Percentiles rank a stretch among this genome's conserved stretches.
These are phyloP conservation scores for Drosophila antonietae DNA, from an alignment of 2,888 invertebrate genomes.

Conservation along the genomic window DNA sequence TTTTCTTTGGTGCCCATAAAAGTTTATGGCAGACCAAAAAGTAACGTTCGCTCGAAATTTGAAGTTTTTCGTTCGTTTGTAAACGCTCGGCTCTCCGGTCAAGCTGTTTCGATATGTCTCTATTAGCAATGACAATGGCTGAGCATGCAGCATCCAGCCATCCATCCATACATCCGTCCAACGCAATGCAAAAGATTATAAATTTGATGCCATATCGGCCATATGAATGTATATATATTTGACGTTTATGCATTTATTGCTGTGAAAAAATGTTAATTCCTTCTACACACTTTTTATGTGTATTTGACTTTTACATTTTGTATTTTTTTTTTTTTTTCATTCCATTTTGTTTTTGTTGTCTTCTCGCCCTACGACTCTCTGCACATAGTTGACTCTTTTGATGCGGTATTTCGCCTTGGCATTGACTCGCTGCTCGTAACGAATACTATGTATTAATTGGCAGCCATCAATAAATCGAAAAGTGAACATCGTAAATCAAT, in stretches of 20 bases:
- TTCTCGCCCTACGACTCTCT: conserved; percentile 28
- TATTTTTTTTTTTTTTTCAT: conserved; percentile 11
- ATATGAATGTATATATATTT: conserved; percentile 40
- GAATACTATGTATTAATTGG: conserved; percentile 74
- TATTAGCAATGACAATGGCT: conserved; percentile 71
- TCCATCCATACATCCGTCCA: conserved; percentile 44
- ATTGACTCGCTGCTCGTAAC: conserved; percentile 43
- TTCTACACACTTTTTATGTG: conserved; percentile 67
- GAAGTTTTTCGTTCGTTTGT: conserved; percentile 47
- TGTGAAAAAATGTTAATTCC: conserved; percentile 80
- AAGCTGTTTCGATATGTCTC: conserved; percentile 69
- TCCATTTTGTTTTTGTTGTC: conserved; percentile 16
- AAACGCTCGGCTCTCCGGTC: conserved; percentile 6
- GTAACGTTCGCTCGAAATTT: conserved; percentile 69
- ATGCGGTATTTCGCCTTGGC: conserved; percentile 19
- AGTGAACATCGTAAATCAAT: conserved; percentile 72
- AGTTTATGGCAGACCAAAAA: conserved; percentile 69
- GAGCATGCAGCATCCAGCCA: conserved; percentile 50
- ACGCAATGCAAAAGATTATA: conserved; percentile 69
- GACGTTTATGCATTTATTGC: conserved; percentile 78
- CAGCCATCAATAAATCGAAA: conserved; percentile 59
- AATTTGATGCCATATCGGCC: conserved; percentile 64
- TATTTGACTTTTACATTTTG: conserved; percentile 65
- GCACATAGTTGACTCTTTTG: conserved; percentile 64
- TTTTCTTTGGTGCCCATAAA: conserved; percentile 59